Conservation (phyloP, 2,113 vertebrate genomes). For the Dolichotis patagonum region DNA sequence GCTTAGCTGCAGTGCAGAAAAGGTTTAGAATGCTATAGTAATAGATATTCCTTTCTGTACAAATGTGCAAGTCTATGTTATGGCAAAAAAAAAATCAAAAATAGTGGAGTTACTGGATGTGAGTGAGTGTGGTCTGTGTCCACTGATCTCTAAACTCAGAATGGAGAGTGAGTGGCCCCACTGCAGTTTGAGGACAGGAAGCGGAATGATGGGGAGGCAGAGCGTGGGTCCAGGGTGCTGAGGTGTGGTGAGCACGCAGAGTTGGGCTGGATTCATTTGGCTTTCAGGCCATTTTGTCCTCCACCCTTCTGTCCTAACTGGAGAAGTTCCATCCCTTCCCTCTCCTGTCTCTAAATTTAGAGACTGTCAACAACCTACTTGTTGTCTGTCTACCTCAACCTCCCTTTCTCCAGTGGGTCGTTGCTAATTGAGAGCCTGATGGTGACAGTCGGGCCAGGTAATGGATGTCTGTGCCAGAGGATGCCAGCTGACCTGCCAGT, state of each 20-base stretch:
- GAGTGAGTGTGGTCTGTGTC: not conserved
- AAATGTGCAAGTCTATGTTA: not conserved
- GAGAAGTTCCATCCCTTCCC: not conserved
- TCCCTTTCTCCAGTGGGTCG: not conserved
- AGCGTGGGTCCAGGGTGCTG: not conserved
- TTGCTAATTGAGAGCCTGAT: not conserved
- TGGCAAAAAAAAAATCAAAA: not conserved
- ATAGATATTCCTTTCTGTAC: not conserved
- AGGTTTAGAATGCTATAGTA: not conserved
- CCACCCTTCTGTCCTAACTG: not conserved
- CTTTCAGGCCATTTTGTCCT: not conserved
- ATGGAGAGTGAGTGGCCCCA: not conserved
- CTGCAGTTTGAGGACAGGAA: not conserved
- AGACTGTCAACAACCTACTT: not conserved
- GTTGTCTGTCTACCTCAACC: not conserved
- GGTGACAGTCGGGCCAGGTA: not conserved
- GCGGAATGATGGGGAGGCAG: not conserved
- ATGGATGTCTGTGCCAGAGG: not conserved
- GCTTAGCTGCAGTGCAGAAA: constrained; percentile 13
- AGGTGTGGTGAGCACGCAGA: not conserved
- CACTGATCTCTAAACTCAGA: not conserved
- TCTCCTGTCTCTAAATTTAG: not conserved
- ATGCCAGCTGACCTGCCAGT: not conserved
- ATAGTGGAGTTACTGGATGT: not conserved
- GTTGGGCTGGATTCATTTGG: not conserved